phyloP scores from a whole-genome alignment of 2,888 invertebrate genomes.

The Caenorhabditis sp. region DNA sequence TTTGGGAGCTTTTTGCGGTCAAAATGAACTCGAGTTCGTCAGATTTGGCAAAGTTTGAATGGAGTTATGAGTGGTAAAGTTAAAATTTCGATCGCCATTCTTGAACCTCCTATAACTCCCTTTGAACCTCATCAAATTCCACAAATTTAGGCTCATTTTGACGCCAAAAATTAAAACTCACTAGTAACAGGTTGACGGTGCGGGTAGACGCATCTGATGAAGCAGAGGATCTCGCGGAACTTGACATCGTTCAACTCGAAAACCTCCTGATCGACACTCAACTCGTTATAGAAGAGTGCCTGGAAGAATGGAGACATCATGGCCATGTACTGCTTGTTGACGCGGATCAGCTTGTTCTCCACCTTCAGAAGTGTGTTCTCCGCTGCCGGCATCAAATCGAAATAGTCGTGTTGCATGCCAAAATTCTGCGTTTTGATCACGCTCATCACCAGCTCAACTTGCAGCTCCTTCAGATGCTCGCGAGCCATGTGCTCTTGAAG shows the following conservation, averaged over 20 bases:
- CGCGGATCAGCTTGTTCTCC: slow-evolving; percentile 25
- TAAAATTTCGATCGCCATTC: background rate
- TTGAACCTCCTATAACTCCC: background rate
- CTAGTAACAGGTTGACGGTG: slow-evolving; percentile 49
- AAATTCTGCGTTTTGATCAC: slow-evolving; percentile 15
- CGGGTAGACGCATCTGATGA: slow-evolving; percentile 46
- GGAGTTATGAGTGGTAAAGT: background rate
- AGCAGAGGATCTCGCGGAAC: slow-evolving; percentile 41
- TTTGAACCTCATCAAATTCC: background rate
- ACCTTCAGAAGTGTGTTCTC: slow-evolving; percentile 33
- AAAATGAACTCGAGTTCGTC: background rate
- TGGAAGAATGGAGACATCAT: slow-evolving; percentile 56
- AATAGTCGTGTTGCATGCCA: slow-evolving; percentile 49
- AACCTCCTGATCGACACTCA: slow-evolving; percentile 15
- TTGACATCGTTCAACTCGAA: slow-evolving; percentile 44
- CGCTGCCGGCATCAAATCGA: slow-evolving; percentile 28
- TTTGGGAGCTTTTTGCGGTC: too few relatives aligned
- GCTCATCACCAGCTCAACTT: slow-evolving; percentile 36
- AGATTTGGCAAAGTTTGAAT: background rate
- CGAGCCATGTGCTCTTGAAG: slow-evolving; percentile 41
- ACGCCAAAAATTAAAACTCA: background rate
- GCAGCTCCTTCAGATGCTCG: slow-evolving; percentile 14
- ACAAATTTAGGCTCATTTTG: background rate
- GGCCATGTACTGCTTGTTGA: slow-evolving; percentile 40
- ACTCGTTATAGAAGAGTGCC: slow-evolving; percentile 39